A percentile compares a stretch with the other conserved stretches of the same genome.
Conservation (phyloP, 2,888 invertebrate species). For the Listrodromus nycthemerus region DNA sequence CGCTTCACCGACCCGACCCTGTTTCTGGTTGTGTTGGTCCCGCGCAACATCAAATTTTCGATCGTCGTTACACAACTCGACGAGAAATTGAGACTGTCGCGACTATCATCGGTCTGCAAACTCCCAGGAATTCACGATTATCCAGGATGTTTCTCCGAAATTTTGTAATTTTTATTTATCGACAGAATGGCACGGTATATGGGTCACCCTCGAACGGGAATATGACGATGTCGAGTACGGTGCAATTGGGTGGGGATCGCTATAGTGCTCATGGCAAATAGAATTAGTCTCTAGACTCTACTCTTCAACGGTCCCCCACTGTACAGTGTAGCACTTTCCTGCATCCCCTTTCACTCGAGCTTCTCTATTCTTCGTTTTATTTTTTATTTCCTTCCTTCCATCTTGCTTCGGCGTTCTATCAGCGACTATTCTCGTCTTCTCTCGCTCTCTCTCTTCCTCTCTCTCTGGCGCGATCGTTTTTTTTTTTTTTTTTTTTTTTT, state of each 20-base stretch:
- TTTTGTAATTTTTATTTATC: not conserved
- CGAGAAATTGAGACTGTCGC: not conserved
- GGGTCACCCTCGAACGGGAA: not conserved
- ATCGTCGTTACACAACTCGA: slow-evolving; percentile 12
- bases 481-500: no score
- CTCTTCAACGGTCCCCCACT: slow-evolving; percentile 46
- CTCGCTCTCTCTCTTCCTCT: slow-evolving; percentile 12
- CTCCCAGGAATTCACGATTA: not conserved
- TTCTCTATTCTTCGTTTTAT: slow-evolving; percentile 25
- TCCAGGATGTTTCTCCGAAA: not conserved
- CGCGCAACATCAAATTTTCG: slow-evolving; percentile 16
- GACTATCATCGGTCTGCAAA: not conserved
- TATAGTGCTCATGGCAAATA: slow-evolving; percentile 8
- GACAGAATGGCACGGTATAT: not conserved
- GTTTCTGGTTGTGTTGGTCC: slow-evolving; percentile 30
- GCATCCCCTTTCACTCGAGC: slow-evolving; percentile 17
- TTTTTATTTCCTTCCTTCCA: slow-evolving; percentile 12
- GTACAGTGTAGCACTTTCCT: slow-evolving; percentile 52
- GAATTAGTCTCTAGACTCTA: not conserved
- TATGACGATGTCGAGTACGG: not conserved
- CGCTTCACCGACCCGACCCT: not conserved
- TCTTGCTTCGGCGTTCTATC: slow-evolving; percentile 46
- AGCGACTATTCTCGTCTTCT: slow-evolving; percentile 53
- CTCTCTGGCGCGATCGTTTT: slow-evolving; percentile 12
- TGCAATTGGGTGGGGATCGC: not conserved